These are phyloP conservation scores for Bubalus kerabau DNA, from an alignment of 2,113 vertebrate species.

Conservation along the genomic window DNA sequence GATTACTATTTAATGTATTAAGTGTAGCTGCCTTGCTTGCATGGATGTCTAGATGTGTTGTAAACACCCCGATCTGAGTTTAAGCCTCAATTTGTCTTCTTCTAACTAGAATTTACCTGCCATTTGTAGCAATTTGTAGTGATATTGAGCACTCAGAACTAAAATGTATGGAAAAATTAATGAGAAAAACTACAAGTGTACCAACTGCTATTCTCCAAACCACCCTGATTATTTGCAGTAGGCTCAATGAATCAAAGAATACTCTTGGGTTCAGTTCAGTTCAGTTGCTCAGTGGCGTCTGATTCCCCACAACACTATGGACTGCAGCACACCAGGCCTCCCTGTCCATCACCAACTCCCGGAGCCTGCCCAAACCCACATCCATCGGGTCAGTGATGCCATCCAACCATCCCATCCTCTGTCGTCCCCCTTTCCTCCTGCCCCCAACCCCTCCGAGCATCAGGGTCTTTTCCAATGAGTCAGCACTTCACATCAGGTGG, in stretches of 20 bases:
- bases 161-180: not conserved
- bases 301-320: not conserved
- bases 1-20: not conserved
- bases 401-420: not conserved
- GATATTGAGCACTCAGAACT: not conserved
- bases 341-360: not conserved
- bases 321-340: not conserved
- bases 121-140: not conserved
- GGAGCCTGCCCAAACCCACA: not conserved
- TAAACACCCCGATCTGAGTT: not conserved
- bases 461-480: not conserved
- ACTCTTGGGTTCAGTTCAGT: not conserved
- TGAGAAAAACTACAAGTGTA: not conserved
- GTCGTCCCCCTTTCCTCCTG: not conserved
- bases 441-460: not conserved
- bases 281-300: not conserved
- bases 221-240: not conserved
- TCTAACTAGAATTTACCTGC: not conserved
- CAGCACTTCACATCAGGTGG: not conserved
- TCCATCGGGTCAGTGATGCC: not conserved
- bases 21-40: no score
- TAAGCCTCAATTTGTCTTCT: not conserved
- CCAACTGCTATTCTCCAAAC: not conserved
- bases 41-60: not conserved
- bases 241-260: not conserved